Evolutionary conservation across 2,113 vertebrate species (phyloP), one percentile per base, ranked within the genome.

Genomic region (Prunella himalayana): DNA sequence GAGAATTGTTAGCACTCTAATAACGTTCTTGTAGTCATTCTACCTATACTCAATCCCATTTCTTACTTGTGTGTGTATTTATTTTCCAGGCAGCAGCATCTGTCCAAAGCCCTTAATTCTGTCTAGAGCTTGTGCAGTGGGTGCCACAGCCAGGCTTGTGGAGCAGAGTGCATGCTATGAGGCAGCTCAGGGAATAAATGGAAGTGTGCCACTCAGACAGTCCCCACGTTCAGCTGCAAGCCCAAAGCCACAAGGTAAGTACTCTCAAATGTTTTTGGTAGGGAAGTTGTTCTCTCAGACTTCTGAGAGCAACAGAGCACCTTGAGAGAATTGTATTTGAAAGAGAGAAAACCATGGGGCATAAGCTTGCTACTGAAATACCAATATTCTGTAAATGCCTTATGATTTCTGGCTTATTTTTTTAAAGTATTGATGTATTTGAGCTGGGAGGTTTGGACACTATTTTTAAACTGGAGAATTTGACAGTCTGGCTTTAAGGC

Each of bases 161-260:
- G 92, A 97, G 95, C 91, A 95, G 90, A 96, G 92, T 71, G 95
- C 50, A 79, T 54, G 9, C 85, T 90, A 91, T 78, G 97, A 98
- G 76, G 93, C 88, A 5, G 94, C 97, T 97, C 97, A 97, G 97
- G 97, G 96, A 96, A 97, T 98, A 98, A 98, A 98, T 98, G 98
- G 97, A 96, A 98, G 95, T 75, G 89, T 97, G 77, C 95, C 97
- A 94, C 94, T 95, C 49, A 97, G 83, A 87, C 66, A 91, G 31
- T 72, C 86, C 61, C 90, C 92, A 65, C 93, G 25, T 79, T 53
- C 97, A 92, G 83, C 97, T 95, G 87, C 97, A 79, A 97, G 56
- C 77, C 96, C 98, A 96, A 98, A 98, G 97, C 98, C 98, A 93
- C 97, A 97, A 98, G 98, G 98, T 98, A 92, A 70, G 66, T 21